Conservation (phyloP, 2,797 vertebrate genomes). For the Urophycis tenuis region DNA sequence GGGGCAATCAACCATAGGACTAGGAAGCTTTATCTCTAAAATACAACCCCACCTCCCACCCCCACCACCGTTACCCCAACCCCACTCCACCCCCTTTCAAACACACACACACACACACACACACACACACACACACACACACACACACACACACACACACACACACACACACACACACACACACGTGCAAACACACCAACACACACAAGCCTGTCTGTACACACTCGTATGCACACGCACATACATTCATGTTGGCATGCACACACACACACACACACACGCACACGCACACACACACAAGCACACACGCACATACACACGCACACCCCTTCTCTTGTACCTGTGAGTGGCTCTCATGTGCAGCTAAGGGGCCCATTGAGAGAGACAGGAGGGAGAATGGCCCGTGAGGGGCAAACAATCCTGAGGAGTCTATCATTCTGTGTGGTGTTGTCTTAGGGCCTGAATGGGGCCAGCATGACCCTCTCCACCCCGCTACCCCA, state of each 20-base stretch:
- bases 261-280: slow-evolving; percentile 41
- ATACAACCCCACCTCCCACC: slow-evolving; percentile 67
- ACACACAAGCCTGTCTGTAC: not conserved
- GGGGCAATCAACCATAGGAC: slow-evolving; percentile 93
- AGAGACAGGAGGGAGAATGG: slow-evolving; percentile 75
- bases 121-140: slow-evolving; percentile 10
- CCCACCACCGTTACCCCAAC: slow-evolving; percentile 4
- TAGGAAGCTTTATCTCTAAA: slow-evolving; percentile 90
- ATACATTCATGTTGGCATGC: slow-evolving; percentile 11
- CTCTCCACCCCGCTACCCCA: slow-evolving; percentile 60
- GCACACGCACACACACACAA: slow-evolving; percentile 27
- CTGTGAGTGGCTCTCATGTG: slow-evolving; percentile 93
- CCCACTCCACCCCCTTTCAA: slow-evolving; percentile 17
- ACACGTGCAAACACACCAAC: not conserved
- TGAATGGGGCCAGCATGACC: slow-evolving; percentile 88
- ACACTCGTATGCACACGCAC: slow-evolving; percentile 4
- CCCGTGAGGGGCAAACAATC: slow-evolving; percentile 85
- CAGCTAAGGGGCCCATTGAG: slow-evolving; percentile 89
- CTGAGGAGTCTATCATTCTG: slow-evolving; percentile 97
- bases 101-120: slow-evolving; percentile 5
- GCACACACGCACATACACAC: slow-evolving; percentile 22
- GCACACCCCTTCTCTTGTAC: slow-evolving; percentile 69
- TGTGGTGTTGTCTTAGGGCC: slow-evolving; percentile 92
- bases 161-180: not conserved
- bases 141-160: slow-evolving; percentile 17